Percentiles rank a stretch among this genome's conserved stretches.
These are phyloP conservation scores for Macrophya alboannulata DNA, from an alignment of 2,888 invertebrate genomes.

Conservation along the genomic window DNA sequence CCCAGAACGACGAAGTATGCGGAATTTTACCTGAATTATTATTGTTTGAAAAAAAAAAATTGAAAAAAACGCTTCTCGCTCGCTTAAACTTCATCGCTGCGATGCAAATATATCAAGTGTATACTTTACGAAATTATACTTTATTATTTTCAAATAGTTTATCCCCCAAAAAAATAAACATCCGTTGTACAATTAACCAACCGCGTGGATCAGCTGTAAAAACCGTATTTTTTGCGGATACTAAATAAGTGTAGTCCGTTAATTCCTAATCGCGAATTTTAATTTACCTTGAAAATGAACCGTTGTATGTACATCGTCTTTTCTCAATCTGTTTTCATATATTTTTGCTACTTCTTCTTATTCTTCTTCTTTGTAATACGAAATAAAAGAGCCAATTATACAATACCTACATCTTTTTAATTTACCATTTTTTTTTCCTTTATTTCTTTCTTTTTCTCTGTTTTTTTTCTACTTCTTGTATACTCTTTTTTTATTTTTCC, in stretches of 20 bases:
- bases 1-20: too few relatives aligned
- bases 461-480: not conserved
- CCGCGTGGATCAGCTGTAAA: too few relatives aligned
- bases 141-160: not conserved
- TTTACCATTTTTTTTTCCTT: not conserved
- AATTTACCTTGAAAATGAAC: not conserved
- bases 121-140: not conserved
- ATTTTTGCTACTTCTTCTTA: too few relatives aligned
- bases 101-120: too few relatives aligned
- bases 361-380: too few relatives aligned
- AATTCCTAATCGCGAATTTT: not conserved
- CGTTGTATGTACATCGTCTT: not conserved
- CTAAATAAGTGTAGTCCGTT: not conserved
- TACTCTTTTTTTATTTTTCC: not conserved
- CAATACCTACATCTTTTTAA: conserved; percentile 18
- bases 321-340: not conserved
- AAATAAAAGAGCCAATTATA: conserved; percentile 12
- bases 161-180: not conserved
- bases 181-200: not conserved
- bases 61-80: too few relatives aligned
- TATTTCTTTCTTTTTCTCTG: not conserved
- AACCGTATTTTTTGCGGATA: not conserved
- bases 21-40: too few relatives aligned
- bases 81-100: too few relatives aligned
- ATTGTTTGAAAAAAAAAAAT: too few relatives aligned